Evolutionary conservation across 1,140 invertebrate species (phyloP).

Genomic region (Zophobas morio): DNA sequence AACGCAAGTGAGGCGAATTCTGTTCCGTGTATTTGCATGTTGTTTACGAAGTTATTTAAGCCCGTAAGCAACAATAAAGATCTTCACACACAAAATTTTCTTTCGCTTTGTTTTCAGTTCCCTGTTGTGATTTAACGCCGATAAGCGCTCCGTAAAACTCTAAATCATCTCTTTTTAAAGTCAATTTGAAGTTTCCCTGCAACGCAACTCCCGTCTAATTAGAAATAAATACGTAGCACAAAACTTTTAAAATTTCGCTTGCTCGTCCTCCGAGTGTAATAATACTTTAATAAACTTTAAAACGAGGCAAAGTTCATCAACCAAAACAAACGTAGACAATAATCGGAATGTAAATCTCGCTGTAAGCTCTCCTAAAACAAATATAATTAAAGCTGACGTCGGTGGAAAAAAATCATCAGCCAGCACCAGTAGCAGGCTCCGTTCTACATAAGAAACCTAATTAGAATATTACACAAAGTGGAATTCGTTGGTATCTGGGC

Average conservation of each 20-base stretch:
- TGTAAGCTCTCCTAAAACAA: slow-evolving; percentile 53
- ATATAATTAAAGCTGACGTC: slow-evolving; percentile 52
- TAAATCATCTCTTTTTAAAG: slow-evolving; percentile 11
- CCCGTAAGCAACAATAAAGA: too few relatives aligned
- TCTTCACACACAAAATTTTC: too few relatives aligned
- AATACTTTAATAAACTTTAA: slow-evolving; percentile 48
- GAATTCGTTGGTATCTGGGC: slow-evolving; percentile 12
- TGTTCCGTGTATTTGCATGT: too few relatives aligned
- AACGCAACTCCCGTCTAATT: slow-evolving; percentile 13
- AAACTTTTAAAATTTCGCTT: slow-evolving; percentile 9
- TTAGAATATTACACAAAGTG: slow-evolving; percentile 52
- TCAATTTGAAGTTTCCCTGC: slow-evolving; percentile 19
- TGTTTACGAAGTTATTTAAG: too few relatives aligned
- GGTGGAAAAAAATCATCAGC: slow-evolving; percentile 14
- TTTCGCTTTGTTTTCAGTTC: too few relatives aligned
- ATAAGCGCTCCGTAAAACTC: too few relatives aligned
- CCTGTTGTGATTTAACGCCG: too few relatives aligned
- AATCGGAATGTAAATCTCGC: slow-evolving; percentile 53
- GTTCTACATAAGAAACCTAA: slow-evolving; percentile 48
- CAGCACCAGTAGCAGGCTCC: slow-evolving; percentile 2
- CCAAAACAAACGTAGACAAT: slow-evolving; percentile 54
- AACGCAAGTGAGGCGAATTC: too few relatives aligned
- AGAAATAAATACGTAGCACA: slow-evolving; percentile 21
- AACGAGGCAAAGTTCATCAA: slow-evolving; percentile 50
- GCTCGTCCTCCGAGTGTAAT: slow-evolving; percentile 15